Conservation (phyloP, 2,888 invertebrate species). For the Romanomermis culicivorax region DNA sequence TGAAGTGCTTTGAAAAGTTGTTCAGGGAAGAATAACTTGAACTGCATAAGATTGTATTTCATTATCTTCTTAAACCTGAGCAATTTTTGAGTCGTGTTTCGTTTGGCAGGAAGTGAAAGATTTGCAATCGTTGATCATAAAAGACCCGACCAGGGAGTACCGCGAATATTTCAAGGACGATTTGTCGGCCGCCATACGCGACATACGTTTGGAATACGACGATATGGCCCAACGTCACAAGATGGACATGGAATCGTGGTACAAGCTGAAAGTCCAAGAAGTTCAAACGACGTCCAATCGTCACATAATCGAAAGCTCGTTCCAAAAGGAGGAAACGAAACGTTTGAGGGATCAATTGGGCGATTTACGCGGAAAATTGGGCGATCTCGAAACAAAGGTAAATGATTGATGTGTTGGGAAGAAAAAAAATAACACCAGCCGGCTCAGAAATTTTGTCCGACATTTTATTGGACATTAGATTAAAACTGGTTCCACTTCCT, state of each 20-base stretch:
- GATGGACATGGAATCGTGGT: conserved; percentile 35
- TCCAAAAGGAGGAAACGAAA: conserved; percentile 3
- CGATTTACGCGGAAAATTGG: conserved; percentile 6
- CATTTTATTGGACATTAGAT: too few species aligned
- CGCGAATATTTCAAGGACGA: conserved; percentile 38
- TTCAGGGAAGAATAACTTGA: too few species aligned
- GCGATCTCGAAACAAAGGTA: conserved; percentile 2
- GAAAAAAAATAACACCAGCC: too few species aligned
- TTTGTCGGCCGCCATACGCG: conserved; percentile 34
- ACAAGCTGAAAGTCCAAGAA: conserved; percentile 31
- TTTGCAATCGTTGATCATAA: conserved; percentile 33
- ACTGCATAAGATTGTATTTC: too few species aligned
- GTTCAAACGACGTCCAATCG: background rate
- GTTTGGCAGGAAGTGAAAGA: conserved; percentile 34
- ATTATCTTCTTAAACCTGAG: too few species aligned
- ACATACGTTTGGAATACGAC: conserved; percentile 36
- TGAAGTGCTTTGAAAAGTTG: too few species aligned
- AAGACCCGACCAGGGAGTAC: conserved; percentile 37
- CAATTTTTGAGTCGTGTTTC: too few species aligned
- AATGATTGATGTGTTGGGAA: background rate
- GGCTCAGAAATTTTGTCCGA: too few species aligned
- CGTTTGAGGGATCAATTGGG: background rate
- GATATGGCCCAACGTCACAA: conserved; percentile 31
- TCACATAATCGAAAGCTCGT: background rate
- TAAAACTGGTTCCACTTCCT: too few species aligned